Evolutionary conservation across 2,888 invertebrate genomes (phyloP).

Genomic region (Dorcus parallelipipedus): DNA sequence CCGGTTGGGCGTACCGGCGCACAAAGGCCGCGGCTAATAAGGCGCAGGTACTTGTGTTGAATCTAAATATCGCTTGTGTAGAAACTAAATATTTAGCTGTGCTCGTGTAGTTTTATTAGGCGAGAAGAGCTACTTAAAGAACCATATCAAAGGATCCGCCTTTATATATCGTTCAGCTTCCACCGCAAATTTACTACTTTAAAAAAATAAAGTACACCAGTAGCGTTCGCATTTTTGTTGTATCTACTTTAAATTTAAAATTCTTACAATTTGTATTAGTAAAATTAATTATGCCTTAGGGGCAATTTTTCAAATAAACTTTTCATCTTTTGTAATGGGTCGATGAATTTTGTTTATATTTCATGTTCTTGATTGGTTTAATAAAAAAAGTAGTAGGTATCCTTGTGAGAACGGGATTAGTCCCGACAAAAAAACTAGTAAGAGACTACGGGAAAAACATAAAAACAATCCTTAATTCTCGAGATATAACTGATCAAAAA

Average conservation of each 20-base stretch:
- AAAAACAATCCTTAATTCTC: too few species aligned
- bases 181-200: constrained; percentile 19
- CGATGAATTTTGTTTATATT: too few species aligned
- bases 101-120: constrained; percentile 34
- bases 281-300: too few species aligned
- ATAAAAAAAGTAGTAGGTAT: too few species aligned
- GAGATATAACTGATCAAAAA: too few species aligned
- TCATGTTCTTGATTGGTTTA: too few species aligned
- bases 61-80: constrained; percentile 36
- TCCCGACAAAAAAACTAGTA: too few species aligned
- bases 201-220: constrained; percentile 7
- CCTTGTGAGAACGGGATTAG: too few species aligned
- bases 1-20: constrained; percentile 33
- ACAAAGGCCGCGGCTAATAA: constrained; percentile 30
- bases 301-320: too few species aligned
- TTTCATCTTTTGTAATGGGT: too few species aligned
- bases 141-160: constrained; percentile 39
- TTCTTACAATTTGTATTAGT: too few species aligned
- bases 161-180: constrained; percentile 35
- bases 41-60: constrained; percentile 33
- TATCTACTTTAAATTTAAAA: background rate
- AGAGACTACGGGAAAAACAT: too few species aligned
- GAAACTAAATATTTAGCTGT: constrained; percentile 36
- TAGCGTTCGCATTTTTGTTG: background rate
- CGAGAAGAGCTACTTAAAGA: constrained; percentile 37